A percentile compares a stretch with the other conserved stretches of the same genome.
Conservation (phyloP, 2,113 vertebrate genomes). For the Alligator sinensis region DNA sequence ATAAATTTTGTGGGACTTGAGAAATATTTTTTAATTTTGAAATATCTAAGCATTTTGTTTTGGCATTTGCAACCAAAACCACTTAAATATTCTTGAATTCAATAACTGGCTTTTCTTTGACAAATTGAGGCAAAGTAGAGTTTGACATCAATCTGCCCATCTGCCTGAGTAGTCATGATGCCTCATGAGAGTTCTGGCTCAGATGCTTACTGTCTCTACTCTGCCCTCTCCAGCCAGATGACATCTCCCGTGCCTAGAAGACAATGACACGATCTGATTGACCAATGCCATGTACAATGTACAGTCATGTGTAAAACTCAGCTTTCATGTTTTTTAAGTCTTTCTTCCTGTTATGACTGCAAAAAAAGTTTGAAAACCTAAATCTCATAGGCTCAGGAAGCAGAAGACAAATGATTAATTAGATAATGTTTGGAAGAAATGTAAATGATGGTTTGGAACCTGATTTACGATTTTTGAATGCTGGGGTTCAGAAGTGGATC, state of each 20-base stretch:
- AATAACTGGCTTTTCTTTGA: not conserved
- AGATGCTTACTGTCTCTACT: not conserved
- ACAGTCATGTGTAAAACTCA: not conserved
- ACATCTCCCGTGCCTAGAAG: not conserved
- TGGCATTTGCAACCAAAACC: not conserved
- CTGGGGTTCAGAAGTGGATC: too few species aligned
- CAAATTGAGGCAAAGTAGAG: not conserved
- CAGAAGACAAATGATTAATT: not conserved
- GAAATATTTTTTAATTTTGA: not conserved
- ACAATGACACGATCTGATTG: not conserved
- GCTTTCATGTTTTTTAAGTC: not conserved
- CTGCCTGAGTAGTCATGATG: too few species aligned
- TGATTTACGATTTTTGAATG: too few species aligned
- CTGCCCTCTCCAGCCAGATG: too few species aligned
- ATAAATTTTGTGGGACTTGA: not conserved
- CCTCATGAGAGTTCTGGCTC: not conserved
- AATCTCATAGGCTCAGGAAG: not conserved
- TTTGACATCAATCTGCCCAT: not conserved
- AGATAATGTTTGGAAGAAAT: too few species aligned
- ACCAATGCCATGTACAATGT: not conserved
- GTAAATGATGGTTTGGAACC: too few species aligned
- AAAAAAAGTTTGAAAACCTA: not conserved
- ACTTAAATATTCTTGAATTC: not conserved
- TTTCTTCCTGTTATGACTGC: not conserved
- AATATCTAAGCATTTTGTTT: not conserved